Base-by-base conservation (phyloP, 1,140 invertebrate species). In the Alviniconcha marisindica region DNA sequence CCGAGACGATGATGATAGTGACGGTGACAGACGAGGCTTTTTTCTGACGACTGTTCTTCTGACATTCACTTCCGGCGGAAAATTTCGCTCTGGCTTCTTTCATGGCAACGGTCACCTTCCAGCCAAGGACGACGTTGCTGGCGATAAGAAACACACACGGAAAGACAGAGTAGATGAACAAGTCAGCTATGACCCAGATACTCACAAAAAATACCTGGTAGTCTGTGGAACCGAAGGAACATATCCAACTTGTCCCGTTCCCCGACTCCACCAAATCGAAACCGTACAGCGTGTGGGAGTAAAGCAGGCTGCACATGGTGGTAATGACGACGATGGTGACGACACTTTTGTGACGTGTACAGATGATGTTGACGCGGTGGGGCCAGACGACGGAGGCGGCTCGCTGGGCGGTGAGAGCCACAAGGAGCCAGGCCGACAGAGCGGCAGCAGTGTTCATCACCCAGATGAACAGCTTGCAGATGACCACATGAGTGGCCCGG, bases 351-450 rank as follows among this genome's bases (percentile, higher is more conserved):
- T 38, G 80, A 4, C 33, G 81, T 2, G 66, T 88, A 44, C 81
- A 83, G 28, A 79, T 38, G 1, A 77, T 42, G 33, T 74, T 69
- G n/a, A 82, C 81, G n/a, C 73, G 60, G 42, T 84, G 77, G 5
- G 81, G 82, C 10, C 33, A 78, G 18, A 31, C 77, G 0, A 88
- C 82, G 10, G 81, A 56, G 42, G 83, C 71, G 28, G 86, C 81
- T 51, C 84, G 74, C 48, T 87, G 82, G 31, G 83, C 36, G 15
- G 86, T 86, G 3, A 87, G 56, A 60, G 81, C 83, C 54, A 85
- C 86, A 51, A 87, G 71, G 48, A 87, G 48, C 86, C 86, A 87
- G 76, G 87, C 83, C 4, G 87, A 85, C 28, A 84, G 82, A 44
- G 42, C 76, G 28, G 54, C 83, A 66, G 76, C 79, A 18, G 77